These are phyloP conservation scores for Lordiphosa andalusiaca DNA, from an alignment of 2,888 invertebrate genomes.

Conservation along the genomic window DNA sequence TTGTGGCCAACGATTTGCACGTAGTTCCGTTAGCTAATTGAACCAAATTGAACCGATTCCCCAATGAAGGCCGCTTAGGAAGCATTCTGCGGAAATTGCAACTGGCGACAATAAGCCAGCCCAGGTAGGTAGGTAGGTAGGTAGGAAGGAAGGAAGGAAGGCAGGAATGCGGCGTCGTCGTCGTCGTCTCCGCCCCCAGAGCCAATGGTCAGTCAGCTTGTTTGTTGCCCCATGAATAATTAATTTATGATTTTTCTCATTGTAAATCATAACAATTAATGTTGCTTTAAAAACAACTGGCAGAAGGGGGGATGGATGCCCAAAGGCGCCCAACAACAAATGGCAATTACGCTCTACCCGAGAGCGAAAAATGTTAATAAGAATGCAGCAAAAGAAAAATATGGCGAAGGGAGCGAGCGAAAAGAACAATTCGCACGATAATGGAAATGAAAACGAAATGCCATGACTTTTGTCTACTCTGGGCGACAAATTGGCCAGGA, in stretches of 20 bases:
- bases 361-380: conserved; percentile 43
- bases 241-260: conserved; percentile 69
- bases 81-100: conserved; percentile 20
- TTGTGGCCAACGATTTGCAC: conserved; percentile 64
- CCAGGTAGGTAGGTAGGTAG: background rate
- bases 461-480: conserved; percentile 54
- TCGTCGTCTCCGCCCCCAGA: background rate
- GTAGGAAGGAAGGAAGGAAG: too few relatives aligned
- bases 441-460: conserved; percentile 63
- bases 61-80: conserved; percentile 15
- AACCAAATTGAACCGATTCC: conserved; percentile 17
- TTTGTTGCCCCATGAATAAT: conserved; percentile 52
- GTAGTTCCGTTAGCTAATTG: conserved; percentile 74
- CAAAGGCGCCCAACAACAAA: conserved; percentile 53
- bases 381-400: conserved; percentile 41
- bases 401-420: conserved; percentile 7
- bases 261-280: conserved; percentile 76
- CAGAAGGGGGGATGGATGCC: conserved; percentile 4
- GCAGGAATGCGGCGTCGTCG: conserved; percentile 8
- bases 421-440: conserved; percentile 58
- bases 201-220: conserved; percentile 9
- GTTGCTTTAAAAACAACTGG: conserved; percentile 42
- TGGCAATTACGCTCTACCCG: conserved; percentile 59
- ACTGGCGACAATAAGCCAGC: conserved; percentile 9
- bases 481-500: conserved; percentile 20